These are phyloP conservation scores for Metopia argyrocephala DNA, from an alignment of 2,888 invertebrate genomes.

Conservation along the genomic window DNA sequence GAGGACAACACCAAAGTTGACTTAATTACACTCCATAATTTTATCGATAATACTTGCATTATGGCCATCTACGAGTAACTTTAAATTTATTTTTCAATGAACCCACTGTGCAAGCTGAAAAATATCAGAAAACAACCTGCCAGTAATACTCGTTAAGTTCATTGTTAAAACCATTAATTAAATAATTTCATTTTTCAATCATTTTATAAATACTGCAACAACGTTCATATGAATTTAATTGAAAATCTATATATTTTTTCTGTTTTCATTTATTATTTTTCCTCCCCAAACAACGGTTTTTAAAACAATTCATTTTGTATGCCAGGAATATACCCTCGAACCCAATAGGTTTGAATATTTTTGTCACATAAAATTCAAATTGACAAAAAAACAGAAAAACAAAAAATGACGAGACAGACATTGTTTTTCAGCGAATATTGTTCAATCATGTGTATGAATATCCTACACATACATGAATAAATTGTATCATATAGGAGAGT, in stretches of 20 bases:
- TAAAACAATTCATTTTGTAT: not conserved
- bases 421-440: slow-evolving; percentile 32
- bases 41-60: no score
- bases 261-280: not conserved
- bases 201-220: not conserved
- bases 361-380: not conserved
- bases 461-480: not conserved
- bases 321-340: not conserved
- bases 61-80: no score
- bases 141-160: not conserved
- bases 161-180: not conserved
- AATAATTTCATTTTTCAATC: not conserved
- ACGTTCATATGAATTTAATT: not conserved
- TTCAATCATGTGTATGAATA: slow-evolving; percentile 32
- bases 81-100: not conserved
- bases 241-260: not conserved
- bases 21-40: no score
- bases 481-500: not conserved
- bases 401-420: not conserved
- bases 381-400: not conserved
- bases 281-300: not conserved
- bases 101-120: not conserved
- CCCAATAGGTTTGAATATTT: not conserved
- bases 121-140: not conserved
- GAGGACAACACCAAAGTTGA: no score